phyloP scores from a whole-genome alignment of 2,113 vertebrate genomes.

The Syrmaticus mikado region DNA sequence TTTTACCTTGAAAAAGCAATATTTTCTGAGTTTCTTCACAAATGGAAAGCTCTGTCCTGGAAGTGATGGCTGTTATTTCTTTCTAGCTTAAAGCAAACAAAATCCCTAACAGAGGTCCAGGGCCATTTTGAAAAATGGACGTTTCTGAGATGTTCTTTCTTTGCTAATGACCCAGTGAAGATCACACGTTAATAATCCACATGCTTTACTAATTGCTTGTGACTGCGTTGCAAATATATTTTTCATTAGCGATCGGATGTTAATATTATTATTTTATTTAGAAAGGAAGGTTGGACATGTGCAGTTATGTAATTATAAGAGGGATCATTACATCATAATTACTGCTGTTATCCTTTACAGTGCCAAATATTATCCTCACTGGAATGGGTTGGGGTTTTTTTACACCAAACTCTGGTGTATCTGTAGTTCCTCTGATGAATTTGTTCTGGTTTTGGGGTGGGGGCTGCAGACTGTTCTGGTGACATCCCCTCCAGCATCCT shows the following conservation, averaged over 20 bases:
- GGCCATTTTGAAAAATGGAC: background rate
- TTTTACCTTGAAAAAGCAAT: background rate
- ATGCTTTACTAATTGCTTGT: background rate
- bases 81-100: background rate
- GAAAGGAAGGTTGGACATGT: background rate
- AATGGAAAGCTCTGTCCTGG: background rate
- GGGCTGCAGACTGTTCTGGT: background rate
- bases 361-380: background rate
- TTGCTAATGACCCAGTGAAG: background rate
- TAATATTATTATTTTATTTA: background rate
- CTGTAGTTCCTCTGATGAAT: background rate
- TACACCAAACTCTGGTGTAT: background rate
- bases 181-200: background rate
- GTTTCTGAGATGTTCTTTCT: background rate
- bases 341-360: background rate
- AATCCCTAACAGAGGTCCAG: background rate
- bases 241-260: background rate
- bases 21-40: background rate
- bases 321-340: background rate
- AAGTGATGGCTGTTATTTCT: background rate
- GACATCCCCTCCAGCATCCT: background rate
- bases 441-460: too few species aligned
- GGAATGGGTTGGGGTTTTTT: background rate
- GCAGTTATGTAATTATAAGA: background rate
- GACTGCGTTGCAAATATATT: background rate